Base-by-base conservation (phyloP, 2,888 invertebrate species). In the Stenichneumon culpator region DNA sequence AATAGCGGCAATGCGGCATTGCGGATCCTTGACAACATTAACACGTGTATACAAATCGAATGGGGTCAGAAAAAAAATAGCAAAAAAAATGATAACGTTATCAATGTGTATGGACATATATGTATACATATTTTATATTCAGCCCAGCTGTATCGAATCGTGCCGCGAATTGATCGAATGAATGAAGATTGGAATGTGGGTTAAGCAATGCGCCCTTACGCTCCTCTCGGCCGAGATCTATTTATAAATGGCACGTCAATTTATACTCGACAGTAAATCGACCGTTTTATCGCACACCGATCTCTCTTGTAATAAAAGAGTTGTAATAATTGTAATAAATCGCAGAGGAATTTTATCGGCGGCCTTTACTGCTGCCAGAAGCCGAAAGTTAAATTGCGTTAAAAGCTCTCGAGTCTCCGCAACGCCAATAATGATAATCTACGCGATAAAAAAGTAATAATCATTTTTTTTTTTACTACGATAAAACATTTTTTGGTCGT, bases 131-230 rank as follows among this genome's bases (percentile, higher is more conserved):
- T 44, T 3, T 44, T 3, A 16, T 16, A 57, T 57, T 57, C 25
- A 25, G 25, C 57, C 22, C 25, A 25, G 57, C 57, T 57, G 25
- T 22, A 57, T 57, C 25, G 57, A 57, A 57, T 57, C 57, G 57
- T 7, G 11, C 25, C 11, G 25, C 57, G 25, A 73, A 84, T 81
- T 78, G 75, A 77, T 7, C 57, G 73, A 69, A 77, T 84, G 84
- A 84, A 84, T 81, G 84, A 77, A 84, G 67, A 84, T 81, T 68
- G 77, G 84, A 78, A 84, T 84, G 84, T 75, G 79, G 50, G 52
- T 50, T 79, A 70, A 78, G 57, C 67, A 72, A 73, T 69, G 80
- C 74, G 81, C 60, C 82, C 81, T 81, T 82, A 78, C 78, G 81
- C 84, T 78, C 82, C 74, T 52, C 69, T 78, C 14, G 68, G 44